Conservation (phyloP, 2,113 vertebrate species). For the Dissostichus mawsoni region DNA sequence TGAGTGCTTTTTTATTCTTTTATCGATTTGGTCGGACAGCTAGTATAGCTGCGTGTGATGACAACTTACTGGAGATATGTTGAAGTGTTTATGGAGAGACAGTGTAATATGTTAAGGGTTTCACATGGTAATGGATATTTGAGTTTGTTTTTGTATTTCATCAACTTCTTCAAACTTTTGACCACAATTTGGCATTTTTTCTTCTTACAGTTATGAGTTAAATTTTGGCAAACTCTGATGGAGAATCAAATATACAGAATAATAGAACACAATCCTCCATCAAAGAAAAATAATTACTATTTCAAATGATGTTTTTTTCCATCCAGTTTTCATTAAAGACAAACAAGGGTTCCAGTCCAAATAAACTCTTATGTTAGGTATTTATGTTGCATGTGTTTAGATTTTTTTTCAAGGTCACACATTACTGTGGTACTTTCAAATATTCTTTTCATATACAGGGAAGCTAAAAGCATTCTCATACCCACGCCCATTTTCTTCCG, state of each 20-base stretch:
- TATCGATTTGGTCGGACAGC: constrained; percentile 9
- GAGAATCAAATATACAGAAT: neutral
- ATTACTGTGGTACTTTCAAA: neutral
- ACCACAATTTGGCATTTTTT: neutral
- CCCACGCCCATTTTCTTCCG: constrained; percentile 7
- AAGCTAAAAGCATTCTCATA: constrained; percentile 4
- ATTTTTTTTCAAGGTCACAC: neutral
- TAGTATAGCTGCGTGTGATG: constrained; percentile 1
- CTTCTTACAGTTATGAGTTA: neutral
- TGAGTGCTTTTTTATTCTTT: constrained; percentile 47
- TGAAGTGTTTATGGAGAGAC: constrained; percentile 45
- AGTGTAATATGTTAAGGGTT: constrained; percentile 39
- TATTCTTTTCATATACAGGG: too few relatives aligned
- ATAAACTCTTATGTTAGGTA: neutral
- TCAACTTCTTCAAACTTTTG: constrained; percentile 21
- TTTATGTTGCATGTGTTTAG: neutral
- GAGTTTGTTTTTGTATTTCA: constrained; percentile 44
- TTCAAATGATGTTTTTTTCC: neutral
- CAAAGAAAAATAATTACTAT: too few relatives aligned
- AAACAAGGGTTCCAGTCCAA: neutral
- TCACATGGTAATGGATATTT: constrained; percentile 28
- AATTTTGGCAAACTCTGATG: neutral
- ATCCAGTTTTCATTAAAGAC: neutral
- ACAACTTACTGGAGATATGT: constrained; percentile 39
- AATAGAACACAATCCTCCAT: neutral